Evolutionary conservation across 2,113 vertebrate species (phyloP), one percentile per base, ranked within the genome.

Genomic region (Coracopsis vasa): DNA sequence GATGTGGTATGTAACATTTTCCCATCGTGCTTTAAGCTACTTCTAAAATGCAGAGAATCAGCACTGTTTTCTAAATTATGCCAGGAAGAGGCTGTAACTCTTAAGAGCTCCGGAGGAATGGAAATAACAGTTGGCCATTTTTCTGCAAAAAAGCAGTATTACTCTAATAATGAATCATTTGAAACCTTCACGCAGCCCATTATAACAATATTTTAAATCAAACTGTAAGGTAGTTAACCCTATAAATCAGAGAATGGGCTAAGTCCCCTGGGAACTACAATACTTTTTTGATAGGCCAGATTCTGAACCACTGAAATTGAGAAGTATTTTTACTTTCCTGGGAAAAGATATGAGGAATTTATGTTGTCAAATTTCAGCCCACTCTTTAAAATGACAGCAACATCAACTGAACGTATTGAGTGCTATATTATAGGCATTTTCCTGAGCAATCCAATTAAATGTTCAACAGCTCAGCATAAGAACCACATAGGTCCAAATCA

Each of bases 191-290:
- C 24, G n/a, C 8, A 27, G 27, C 20, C 84, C 39, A 31, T 86
- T 94, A 67, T 70, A 83, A 47, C 16, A 88, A 58, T 83, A 84
- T 71, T 96, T 93, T 56, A 93, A 92, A 81, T 71, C 54, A 80
- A 86, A 37, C 37, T 74, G 33, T 80, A 61, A 84, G 51, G 39
- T 42, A 80, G 13, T 56, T 62, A 88, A 61, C 72, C 61, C 80
- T 48, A 51, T 93, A 95, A 95, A 93, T 97, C 77, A 80, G 67
- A 70, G 93, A 95, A 92, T 58, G 54, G 41, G 67, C 71, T 66
- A 64, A 84, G 53, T 5, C 50, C 78, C 93, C 44, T 84, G 79
- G 78, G 71, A 94, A 91, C 12, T 5, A 74, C 23, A 70, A 9
- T 81, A 69, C 42, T 88, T 83, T 62, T 42, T 84, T 65, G 35